Evolutionary conservation across 2,113 vertebrate genomes (phyloP).

Genomic region (Labrus mixtus): DNA sequence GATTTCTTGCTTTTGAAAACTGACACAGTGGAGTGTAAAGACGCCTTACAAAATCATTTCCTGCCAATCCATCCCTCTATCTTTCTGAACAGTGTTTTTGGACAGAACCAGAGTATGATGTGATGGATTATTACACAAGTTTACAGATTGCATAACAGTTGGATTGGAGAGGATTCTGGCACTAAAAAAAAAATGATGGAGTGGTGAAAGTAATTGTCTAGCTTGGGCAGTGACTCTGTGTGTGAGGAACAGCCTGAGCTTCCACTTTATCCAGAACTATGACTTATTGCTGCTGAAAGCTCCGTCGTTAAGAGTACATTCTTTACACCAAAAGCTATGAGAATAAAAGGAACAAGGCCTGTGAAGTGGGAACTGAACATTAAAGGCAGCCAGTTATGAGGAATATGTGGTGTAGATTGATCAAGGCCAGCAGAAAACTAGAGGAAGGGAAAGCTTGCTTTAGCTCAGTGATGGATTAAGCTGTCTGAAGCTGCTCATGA

Average conservation of each 20-base stretch:
- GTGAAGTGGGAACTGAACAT: constrained; percentile 37
- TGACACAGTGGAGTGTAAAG: too few species aligned
- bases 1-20: neutral
- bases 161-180: constrained; percentile 24
- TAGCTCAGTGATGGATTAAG: constrained; percentile 71
- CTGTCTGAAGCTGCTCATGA: constrained; percentile 63
- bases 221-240: constrained; percentile 24
- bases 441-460: constrained; percentile 54
- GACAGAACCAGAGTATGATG: constrained; percentile 8
- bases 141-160: constrained; percentile 52
- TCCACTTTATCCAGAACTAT: constrained; percentile 9
- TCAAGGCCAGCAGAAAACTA: constrained; percentile 51
- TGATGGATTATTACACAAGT: constrained; percentile 42
- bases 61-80: neutral
- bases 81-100: neutral
- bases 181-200: constrained; percentile 15
- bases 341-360: constrained; percentile 23
- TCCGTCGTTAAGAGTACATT: constrained; percentile 21
- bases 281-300: constrained; percentile 39
- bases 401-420: constrained; percentile 56
- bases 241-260: constrained; percentile 7
- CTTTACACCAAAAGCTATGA: constrained; percentile 28
- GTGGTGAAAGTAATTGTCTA: constrained; percentile 40
- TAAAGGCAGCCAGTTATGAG: constrained; percentile 52
- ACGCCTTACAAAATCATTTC: neutral